A percentile compares a stretch with the other conserved stretches of the same genome.
phyloP scores from a whole-genome alignment of 2,888 invertebrate genomes.

The Quadroppia sp. region DNA sequence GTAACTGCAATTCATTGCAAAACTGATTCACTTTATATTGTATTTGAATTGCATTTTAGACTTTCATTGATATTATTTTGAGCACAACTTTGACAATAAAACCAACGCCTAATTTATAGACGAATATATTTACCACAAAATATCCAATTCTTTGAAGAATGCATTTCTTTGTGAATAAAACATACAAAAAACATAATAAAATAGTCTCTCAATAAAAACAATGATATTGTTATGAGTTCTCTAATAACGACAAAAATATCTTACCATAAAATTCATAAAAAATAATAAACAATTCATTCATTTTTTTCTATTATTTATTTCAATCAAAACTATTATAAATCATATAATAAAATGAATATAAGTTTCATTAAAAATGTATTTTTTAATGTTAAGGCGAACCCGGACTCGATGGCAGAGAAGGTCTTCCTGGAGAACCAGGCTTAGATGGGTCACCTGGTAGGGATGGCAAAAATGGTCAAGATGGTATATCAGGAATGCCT shows the following conservation, averaged over 20 bases:
- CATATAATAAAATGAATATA: background rate
- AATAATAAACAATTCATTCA: too few species aligned
- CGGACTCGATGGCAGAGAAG: slow-evolving; percentile 79
- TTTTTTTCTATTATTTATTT: background rate
- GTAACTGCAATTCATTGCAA: background rate
- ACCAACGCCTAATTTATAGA: slow-evolving; percentile 28
- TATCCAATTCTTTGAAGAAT: background rate
- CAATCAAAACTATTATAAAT: background rate
- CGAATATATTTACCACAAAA: background rate
- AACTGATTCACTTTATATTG: slow-evolving; percentile 19
- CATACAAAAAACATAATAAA: background rate
- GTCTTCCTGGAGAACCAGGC: slow-evolving; percentile 85
- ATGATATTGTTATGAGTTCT: too few species aligned
- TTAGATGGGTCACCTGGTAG: slow-evolving; percentile 68
- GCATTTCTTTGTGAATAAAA: background rate
- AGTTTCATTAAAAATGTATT: too few species aligned
- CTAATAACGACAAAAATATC: too few species aligned
- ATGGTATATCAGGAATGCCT: slow-evolving; percentile 69
- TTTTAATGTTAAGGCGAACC: slow-evolving; percentile 52
- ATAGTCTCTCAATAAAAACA: too few species aligned
- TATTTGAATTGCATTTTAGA: slow-evolving; percentile 19
- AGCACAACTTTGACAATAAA: slow-evolving; percentile 27
- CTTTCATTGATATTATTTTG: slow-evolving; percentile 10
- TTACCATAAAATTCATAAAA: too few species aligned
- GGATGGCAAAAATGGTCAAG: slow-evolving; percentile 71